Base-by-base conservation (phyloP, 1,140 invertebrate genomes). In the Drosophila sproati region DNA sequence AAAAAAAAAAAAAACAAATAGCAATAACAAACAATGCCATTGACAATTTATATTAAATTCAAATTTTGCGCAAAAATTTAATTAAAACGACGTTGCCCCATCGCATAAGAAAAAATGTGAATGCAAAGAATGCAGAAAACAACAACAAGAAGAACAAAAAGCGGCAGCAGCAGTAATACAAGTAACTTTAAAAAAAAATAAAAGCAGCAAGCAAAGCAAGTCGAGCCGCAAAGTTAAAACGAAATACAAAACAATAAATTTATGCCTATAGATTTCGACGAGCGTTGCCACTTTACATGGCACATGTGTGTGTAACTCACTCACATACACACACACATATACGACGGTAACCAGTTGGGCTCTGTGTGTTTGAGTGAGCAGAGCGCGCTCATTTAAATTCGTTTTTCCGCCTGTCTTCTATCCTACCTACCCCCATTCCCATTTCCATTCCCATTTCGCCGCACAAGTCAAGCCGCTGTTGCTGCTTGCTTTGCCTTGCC, bases 201-300 rank as follows among this genome's bases (percentile, higher is more conserved):
- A 52, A 41, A 55, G 63, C 62, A 61, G 56, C 41, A 37, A 43
- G 39, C 39, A 43, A 43, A 37, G 35, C 35, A 37, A 32, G 43
- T 41, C 73, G 7, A n/a, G 51, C 51, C 69, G 79, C 59, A 78
- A 66, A 73, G 77, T 76, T 72, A 75, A 71, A 78, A 67, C 60
- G 35, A 72, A 78, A 71, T 77, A 87, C 82, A 87, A 88, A 89
- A 88, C 83, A 88, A 88, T 88, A 88, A 88, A 89, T 89, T 89
- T 88, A 85, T 89, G 80, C 85, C 85, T 88, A 85, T 85, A 85
- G 85, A 81, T 89, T 81, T 88, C 75, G 81, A 78, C 70, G 62
- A 78, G 47, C 74, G 69, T 73, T 73, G 62, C 78, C 78, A 82
- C 83, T 82, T 20, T 80, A 73, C 70, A 70, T 61, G 56, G 78